These are phyloP conservation scores for Caenorhabditis tropicalis DNA, from an alignment of 1,140 invertebrate species.

Conservation along the genomic window DNA sequence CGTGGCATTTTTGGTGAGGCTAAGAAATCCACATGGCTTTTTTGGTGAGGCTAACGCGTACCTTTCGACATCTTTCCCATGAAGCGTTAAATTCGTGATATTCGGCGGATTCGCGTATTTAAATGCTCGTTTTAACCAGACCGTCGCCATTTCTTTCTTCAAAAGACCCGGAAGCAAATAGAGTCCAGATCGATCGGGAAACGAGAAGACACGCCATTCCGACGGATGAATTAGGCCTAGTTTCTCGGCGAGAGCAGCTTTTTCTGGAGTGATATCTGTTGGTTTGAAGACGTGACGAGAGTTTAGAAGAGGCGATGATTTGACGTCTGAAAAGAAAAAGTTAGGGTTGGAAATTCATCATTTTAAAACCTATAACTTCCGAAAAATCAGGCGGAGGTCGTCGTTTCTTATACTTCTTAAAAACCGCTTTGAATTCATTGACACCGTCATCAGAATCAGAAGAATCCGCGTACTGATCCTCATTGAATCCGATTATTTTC, in stretches of 20 bases:
- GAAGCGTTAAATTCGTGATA: constrained; percentile 63
- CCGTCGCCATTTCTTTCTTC: neutral
- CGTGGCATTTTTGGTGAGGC: neutral
- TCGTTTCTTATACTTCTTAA: constrained; percentile 54
- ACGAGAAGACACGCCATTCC: constrained; percentile 48
- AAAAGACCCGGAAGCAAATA: constrained; percentile 46
- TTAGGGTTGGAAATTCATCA: neutral
- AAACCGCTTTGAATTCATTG: constrained; percentile 36
- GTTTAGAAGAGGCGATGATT: neutral
- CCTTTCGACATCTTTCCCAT: constrained; percentile 56
- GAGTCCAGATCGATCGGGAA: constrained; percentile 37
- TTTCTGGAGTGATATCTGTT: neutral
- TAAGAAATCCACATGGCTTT: too few relatives aligned
- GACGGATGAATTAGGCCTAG: neutral
- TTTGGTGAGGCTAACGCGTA: neutral
- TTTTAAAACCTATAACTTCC: constrained; percentile 51
- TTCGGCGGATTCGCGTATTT: constrained; percentile 66
- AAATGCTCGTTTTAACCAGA: constrained; percentile 60
- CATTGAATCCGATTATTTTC: neutral
- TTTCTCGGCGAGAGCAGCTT: neutral
- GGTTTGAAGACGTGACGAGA: neutral
- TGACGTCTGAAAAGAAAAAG: constrained; percentile 13
- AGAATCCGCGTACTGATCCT: neutral
- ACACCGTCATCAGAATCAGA: constrained; percentile 2
- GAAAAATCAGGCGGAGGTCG: constrained; percentile 38